A percentile compares a stretch with the other conserved stretches of the same genome.
Evolutionary conservation across 2,113 vertebrate species (phyloP).

Genomic region (Cyanoliseus patagonus): DNA sequence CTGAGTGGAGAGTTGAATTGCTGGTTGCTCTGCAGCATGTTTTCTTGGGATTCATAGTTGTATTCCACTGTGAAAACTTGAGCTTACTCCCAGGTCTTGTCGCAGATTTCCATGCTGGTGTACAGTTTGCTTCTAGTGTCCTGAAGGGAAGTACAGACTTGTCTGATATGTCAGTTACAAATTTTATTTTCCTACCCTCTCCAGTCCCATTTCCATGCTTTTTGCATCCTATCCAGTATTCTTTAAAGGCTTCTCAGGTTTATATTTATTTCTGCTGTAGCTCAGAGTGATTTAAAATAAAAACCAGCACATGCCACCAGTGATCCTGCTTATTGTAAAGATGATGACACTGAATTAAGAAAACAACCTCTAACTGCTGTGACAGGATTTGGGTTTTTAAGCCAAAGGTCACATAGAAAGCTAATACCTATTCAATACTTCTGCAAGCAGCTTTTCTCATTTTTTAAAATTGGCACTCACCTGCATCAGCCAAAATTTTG

Average conservation of each 20-base stretch:
- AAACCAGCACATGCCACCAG: not conserved
- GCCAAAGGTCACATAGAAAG: conserved; percentile 81
- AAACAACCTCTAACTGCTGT: conserved; percentile 80
- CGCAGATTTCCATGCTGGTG: not conserved
- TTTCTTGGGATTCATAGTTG: conserved; percentile 25
- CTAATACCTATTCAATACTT: conserved; percentile 81
- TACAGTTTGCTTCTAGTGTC: not conserved
- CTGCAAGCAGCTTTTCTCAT: conserved; percentile 60
- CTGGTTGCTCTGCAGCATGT: not conserved
- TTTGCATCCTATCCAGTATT: not conserved
- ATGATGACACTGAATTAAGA: conserved; percentile 27
- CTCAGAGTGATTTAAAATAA: not conserved
- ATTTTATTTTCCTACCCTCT: not conserved
- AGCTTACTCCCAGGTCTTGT: conserved; percentile 32
- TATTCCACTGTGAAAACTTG: conserved; percentile 26
- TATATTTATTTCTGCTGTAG: not conserved
- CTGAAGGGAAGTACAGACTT: conserved; percentile 56
- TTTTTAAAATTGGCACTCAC: conserved; percentile 61
- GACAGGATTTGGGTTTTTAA: conserved; percentile 82
- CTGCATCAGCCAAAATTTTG: conserved; percentile 57
- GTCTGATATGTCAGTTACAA: not conserved
- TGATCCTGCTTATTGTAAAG: not conserved
- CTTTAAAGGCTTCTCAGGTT: not conserved
- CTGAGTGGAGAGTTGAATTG: not conserved
- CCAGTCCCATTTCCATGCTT: not conserved